phyloP scores from a whole-genome alignment of 1,140 invertebrate genomes.

The Protaetia brevitarsis region DNA sequence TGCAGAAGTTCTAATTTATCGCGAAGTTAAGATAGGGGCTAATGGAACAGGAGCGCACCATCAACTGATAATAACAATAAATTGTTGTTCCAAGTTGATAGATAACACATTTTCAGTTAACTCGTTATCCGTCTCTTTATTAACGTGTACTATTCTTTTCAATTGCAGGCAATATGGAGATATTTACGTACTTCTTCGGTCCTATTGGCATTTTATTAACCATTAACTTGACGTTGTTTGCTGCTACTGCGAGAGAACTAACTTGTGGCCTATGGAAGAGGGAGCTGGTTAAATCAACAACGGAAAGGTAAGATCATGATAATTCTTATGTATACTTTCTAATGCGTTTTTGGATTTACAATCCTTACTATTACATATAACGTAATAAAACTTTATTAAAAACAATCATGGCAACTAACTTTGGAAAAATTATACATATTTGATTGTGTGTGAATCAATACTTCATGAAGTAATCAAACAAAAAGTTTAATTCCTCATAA shows the following conservation, averaged over 20 bases:
- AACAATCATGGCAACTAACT: too few relatives aligned
- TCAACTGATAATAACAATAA: too few relatives aligned
- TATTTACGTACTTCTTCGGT: conserved; percentile 77
- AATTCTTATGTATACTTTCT: background rate
- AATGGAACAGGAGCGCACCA: too few relatives aligned
- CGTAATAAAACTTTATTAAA: too few relatives aligned
- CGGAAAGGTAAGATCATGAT: conserved; percentile 62
- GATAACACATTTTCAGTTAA: too few relatives aligned
- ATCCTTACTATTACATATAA: too few relatives aligned
- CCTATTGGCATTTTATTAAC: conserved; percentile 73
- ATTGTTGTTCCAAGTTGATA: too few relatives aligned
- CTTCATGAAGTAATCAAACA: background rate
- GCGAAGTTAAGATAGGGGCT: too few relatives aligned
- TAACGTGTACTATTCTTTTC: conserved; percentile 15
- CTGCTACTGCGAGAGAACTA: conserved; percentile 75
- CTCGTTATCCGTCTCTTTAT: too few relatives aligned
- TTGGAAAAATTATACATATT: background rate
- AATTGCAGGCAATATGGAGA: conserved; percentile 66
- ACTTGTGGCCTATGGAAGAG: conserved; percentile 84
- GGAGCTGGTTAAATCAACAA: conserved; percentile 82
- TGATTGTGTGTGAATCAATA: background rate
- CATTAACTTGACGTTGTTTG: conserved; percentile 74
- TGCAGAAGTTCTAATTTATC: too few relatives aligned
- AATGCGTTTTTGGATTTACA: too few relatives aligned
- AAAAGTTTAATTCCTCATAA: too few relatives aligned